These are phyloP conservation scores for Neuroscelio doddi DNA, from an alignment of 2,888 invertebrate genomes.

Conservation along the genomic window DNA sequence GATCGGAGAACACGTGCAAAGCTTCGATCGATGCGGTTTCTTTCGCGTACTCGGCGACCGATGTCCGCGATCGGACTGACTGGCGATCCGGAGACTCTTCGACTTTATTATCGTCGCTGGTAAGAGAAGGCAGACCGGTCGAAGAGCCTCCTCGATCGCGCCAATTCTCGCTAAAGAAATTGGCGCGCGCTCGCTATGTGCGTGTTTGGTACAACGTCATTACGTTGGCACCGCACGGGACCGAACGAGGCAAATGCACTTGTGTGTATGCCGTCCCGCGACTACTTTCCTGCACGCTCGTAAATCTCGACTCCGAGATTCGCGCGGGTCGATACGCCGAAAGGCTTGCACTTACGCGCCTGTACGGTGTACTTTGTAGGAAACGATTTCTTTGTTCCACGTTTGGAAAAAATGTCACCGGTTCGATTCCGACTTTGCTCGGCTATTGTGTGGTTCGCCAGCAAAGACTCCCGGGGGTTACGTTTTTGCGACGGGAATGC, in stretches of 20 bases:
- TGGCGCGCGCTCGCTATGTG: slow-evolving; percentile 25
- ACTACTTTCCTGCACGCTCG: background rate
- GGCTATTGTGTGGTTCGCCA: too few relatives aligned
- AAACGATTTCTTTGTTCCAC: too few relatives aligned
- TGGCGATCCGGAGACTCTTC: slow-evolving; percentile 47
- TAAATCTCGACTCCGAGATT: background rate
- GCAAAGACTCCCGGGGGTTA: too few relatives aligned
- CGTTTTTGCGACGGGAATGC: too few relatives aligned
- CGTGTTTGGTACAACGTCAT: slow-evolving; percentile 5
- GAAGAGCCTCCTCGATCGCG: slow-evolving; percentile 38
- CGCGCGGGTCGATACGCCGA: background rate
- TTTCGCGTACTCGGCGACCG: slow-evolving; percentile 47
- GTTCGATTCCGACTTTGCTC: too few relatives aligned
- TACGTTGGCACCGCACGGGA: background rate
- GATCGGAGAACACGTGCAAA: slow-evolving; percentile 21
- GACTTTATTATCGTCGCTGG: slow-evolving; percentile 56
- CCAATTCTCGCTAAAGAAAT: slow-evolving; percentile 26
- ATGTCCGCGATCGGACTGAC: slow-evolving; percentile 56
- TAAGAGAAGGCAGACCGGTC: slow-evolving; percentile 43
- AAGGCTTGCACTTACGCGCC: too few relatives aligned
- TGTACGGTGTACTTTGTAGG: too few relatives aligned
- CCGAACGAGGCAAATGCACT: slow-evolving; percentile 13
- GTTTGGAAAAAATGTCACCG: too few relatives aligned
- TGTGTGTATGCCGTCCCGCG: background rate
- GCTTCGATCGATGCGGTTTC: slow-evolving; percentile 26